phyloP scores from a whole-genome alignment of 2,888 invertebrate species.

The Adelognathus sp. region DNA sequence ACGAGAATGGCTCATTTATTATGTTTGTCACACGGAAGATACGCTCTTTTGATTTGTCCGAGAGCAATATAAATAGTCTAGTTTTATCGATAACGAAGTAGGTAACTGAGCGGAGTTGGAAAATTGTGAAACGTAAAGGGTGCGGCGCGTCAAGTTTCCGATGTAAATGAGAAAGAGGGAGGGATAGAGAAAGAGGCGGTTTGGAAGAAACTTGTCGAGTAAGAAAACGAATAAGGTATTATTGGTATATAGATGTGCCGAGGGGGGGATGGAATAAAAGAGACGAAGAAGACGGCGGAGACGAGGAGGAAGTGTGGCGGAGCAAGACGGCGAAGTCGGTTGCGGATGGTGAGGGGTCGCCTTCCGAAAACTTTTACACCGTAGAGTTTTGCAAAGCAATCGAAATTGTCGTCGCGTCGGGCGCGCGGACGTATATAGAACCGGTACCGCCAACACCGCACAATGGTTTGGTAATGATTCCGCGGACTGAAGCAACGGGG shows the following conservation, averaged over 20 bases:
- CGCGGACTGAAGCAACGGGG: conserved; percentile 34
- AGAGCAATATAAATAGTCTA: not conserved
- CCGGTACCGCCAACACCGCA: conserved; percentile 28
- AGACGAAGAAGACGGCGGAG: not conserved
- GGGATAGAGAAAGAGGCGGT: not conserved
- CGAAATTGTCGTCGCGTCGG: conserved; percentile 52
- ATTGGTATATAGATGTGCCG: conserved; percentile 5
- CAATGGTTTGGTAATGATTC: conserved; percentile 56
- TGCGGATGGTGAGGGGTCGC: too few relatives aligned
- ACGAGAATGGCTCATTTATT: too few relatives aligned
- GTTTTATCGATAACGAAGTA: not conserved
- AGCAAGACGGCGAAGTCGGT: too few relatives aligned
- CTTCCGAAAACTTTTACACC: conserved; percentile 40
- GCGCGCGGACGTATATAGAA: not conserved
- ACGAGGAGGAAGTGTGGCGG: too few relatives aligned
- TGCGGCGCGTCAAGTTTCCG: not conserved
- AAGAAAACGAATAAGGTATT: conserved; percentile 52
- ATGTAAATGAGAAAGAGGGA: not conserved
- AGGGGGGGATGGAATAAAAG: not conserved
- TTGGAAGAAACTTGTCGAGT: conserved; percentile 40
- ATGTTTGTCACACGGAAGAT: too few relatives aligned
- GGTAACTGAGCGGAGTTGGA: not conserved
- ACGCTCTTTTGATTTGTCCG: too few relatives aligned
- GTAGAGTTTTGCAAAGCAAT: conserved; percentile 56
- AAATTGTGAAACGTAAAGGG: not conserved